Percentiles rank a stretch among this genome's conserved stretches.
These are phyloP conservation scores for Cabera pusaria DNA, from an alignment of 2,888 invertebrate species.

Conservation along the genomic window DNA sequence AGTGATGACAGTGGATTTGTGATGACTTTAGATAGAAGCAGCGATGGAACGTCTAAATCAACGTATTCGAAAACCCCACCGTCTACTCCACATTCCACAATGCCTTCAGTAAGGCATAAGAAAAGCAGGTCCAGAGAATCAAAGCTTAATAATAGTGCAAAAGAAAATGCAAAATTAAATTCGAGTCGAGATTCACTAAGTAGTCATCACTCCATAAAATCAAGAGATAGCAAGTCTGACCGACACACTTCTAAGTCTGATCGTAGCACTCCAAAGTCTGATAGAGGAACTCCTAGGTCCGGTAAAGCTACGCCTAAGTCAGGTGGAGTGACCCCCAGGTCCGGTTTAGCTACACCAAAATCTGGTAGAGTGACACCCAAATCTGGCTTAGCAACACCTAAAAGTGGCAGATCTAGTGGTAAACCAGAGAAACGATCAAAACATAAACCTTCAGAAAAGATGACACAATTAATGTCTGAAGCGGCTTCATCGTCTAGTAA, in stretches of 20 bases:
- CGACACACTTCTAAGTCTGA: conserved; percentile 75
- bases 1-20: conserved; percentile 80
- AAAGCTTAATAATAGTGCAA: conserved; percentile 64
- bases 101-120: conserved; percentile 75
- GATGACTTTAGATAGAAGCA: conserved; percentile 78
- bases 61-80: conserved; percentile 78
- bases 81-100: conserved; percentile 72
- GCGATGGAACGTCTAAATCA: conserved; percentile 76
- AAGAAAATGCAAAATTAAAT: conserved; percentile 68
- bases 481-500: conserved; percentile 85
- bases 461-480: conserved; percentile 79
- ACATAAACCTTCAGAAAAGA: conserved; percentile 78
- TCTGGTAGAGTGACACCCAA: conserved; percentile 72
- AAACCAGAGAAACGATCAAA: conserved; percentile 75
- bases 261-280: conserved; percentile 75
- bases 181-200: conserved; percentile 78
- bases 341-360: conserved; percentile 72
- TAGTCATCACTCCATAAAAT: conserved; percentile 78
- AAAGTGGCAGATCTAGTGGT: conserved; percentile 81
- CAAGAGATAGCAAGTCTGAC: conserved; percentile 77
- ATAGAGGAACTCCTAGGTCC: conserved; percentile 67
- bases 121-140: conserved; percentile 77
- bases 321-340: conserved; percentile 68
- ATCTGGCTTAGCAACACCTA: conserved; percentile 78
- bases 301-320: conserved; percentile 73